Percentiles rank a stretch among this genome's conserved stretches.
These are phyloP conservation scores for Dasypus novemcinctus DNA, from an alignment of 2,113 vertebrate species.

Conservation along the genomic window DNA sequence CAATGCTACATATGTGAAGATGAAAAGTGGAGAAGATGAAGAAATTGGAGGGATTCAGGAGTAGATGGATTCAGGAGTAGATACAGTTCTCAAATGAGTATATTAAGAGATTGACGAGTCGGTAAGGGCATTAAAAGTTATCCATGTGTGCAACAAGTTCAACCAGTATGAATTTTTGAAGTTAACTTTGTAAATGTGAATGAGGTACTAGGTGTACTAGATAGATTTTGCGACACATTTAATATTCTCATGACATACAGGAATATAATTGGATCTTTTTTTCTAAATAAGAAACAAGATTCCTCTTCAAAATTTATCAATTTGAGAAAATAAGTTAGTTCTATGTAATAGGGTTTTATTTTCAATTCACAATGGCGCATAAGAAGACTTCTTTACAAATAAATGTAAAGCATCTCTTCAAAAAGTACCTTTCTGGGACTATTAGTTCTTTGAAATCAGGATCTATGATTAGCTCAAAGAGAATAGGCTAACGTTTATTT, in stretches of 20 bases:
- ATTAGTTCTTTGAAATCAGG: neutral
- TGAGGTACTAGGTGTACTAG: neutral
- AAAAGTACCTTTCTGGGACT: neutral
- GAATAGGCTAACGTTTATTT: neutral
- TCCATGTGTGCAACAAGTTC: fast-evolving
- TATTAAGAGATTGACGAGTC: fast-evolving
- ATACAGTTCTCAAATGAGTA: fast-evolving
- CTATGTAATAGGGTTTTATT: neutral
- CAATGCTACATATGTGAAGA: fast-evolving
- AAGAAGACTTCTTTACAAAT: neutral
- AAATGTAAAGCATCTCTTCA: neutral
- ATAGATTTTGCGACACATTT: neutral
- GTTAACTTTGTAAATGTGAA: neutral
- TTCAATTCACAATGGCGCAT: neutral
- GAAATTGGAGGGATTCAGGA: fast-evolving
- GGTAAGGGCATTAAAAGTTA: neutral
- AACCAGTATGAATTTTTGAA: neutral
- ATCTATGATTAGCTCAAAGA: neutral
- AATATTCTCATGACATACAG: neutral
- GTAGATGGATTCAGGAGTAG: fast-evolving
- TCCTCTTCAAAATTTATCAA: neutral
- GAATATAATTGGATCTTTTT: neutral
- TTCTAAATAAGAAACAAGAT: neutral
- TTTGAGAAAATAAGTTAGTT: neutral
- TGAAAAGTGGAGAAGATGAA: too few species aligned